Percentiles rank a stretch among this genome's conserved stretches.
These are phyloP conservation scores for Papilio glaucus DNA, from an alignment of 1,140 invertebrate species.

Conservation along the genomic window DNA sequence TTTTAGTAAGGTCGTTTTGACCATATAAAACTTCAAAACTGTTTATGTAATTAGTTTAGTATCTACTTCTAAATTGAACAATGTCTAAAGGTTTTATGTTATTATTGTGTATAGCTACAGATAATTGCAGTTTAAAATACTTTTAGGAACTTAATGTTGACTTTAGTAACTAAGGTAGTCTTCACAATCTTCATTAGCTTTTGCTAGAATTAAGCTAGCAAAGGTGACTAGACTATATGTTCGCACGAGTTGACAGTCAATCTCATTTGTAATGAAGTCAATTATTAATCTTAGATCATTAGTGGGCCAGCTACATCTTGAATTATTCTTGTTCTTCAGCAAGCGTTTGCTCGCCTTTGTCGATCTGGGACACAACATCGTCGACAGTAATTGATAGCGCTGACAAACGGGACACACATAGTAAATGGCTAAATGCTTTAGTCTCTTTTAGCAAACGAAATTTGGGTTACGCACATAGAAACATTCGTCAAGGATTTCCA, in stretches of 20 bases:
- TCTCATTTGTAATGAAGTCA: not conserved
- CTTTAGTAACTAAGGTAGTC: too few species aligned
- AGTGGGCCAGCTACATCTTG: not conserved
- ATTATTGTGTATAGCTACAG: too few species aligned
- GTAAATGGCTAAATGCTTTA: constrained; percentile 20
- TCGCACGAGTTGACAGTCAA: not conserved
- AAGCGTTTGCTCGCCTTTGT: constrained; percentile 53
- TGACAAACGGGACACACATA: constrained; percentile 51
- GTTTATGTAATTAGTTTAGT: too few species aligned
- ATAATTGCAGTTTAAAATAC: too few species aligned
- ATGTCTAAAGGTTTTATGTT: too few species aligned
- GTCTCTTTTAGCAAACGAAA: not conserved
- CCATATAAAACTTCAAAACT: too few species aligned
- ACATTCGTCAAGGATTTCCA: constrained; percentile 10
- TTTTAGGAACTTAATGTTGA: too few species aligned
- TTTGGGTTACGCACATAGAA: constrained; percentile 5
- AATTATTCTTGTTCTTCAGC: constrained; percentile 18
- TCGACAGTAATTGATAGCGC: constrained; percentile 72
- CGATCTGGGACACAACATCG: constrained; percentile 65
- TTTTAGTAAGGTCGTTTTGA: too few species aligned
- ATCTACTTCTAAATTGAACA: too few species aligned
- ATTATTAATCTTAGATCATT: constrained; percentile 12
- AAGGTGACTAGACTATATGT: not conserved
- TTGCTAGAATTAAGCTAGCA: not conserved
- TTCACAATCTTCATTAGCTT: not conserved